A percentile compares a stretch with the other conserved stretches of the same genome.
phyloP scores from a whole-genome alignment of 2,797 vertebrate species.

The Anguilla anguilla region DNA sequence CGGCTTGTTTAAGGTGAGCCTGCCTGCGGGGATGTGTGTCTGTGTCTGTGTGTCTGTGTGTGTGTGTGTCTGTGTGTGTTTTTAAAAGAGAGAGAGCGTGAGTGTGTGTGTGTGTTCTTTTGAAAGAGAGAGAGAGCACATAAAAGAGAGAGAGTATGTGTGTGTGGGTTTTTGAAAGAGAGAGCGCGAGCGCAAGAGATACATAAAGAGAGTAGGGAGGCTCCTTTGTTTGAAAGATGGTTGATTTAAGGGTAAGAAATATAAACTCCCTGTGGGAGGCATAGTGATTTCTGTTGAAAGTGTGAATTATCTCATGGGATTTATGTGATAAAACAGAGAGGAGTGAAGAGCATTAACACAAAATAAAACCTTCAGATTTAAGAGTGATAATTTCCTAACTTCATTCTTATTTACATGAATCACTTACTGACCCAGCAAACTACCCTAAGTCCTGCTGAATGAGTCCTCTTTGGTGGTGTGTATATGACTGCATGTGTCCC shows the following conservation, averaged over 20 bases:
- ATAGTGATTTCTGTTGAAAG: neutral
- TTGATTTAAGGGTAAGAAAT: neutral
- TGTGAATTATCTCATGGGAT: neutral
- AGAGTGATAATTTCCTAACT: neutral
- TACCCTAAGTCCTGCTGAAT: neutral
- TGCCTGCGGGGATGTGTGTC: neutral
- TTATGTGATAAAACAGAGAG: neutral
- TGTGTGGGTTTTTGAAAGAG: neutral
- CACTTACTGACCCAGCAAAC: neutral
- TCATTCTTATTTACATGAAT: neutral
- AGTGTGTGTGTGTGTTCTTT: conserved; percentile 1
- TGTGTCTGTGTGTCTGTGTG: neutral
- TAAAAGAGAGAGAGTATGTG: neutral
- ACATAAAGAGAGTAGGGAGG: neutral
- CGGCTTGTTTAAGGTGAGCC: conserved; percentile 82
- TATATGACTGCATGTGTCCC: neutral
- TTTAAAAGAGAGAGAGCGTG: neutral
- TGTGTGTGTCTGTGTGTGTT: conserved; percentile 15
- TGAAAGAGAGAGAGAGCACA: too few relatives aligned
- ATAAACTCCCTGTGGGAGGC: neutral
- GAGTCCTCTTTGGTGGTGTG: neutral
- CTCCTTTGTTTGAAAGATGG: neutral
- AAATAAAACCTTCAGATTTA: conserved; percentile 5
- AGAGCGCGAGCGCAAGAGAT: neutral
- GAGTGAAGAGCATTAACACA: neutral